Percentiles rank a stretch among this genome's conserved stretches.
Evolutionary conservation across 2,797 vertebrate genomes (phyloP).

Genomic region (Eutrigla gurnardus): DNA sequence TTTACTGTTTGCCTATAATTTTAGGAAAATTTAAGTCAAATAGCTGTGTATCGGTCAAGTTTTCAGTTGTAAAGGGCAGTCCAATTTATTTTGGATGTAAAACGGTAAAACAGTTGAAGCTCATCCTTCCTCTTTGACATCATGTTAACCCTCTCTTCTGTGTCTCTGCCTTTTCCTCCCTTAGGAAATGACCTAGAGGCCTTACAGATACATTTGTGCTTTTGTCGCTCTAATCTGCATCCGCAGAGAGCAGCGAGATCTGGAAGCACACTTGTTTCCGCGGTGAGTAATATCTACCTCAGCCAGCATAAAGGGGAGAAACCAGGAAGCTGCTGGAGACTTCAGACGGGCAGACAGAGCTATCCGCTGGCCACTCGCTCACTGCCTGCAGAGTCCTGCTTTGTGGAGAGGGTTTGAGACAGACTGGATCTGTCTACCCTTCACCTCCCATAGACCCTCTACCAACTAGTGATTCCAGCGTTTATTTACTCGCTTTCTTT

Average conservation of each 20-base stretch:
- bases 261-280: conserved; percentile 90
- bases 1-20: not conserved
- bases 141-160: conserved; percentile 65
- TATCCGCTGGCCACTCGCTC: conserved; percentile 74
- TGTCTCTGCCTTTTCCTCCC: conserved; percentile 73
- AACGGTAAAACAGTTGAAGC: conserved; percentile 50
- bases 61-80: conserved; percentile 5
- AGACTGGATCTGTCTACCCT: conserved; percentile 92
- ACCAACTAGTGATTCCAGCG: conserved; percentile 72
- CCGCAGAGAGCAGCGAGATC: conserved; percentile 81
- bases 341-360: conserved; percentile 66
- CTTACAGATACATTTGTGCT: conserved; percentile 92
- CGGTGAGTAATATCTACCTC: conserved; percentile 95
- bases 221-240: conserved; percentile 88
- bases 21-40: not conserved
- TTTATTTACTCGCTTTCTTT: conserved; percentile 48
- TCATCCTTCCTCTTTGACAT: conserved; percentile 69
- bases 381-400: conserved; percentile 65
- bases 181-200: conserved; percentile 99
- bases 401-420: conserved; percentile 85
- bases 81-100: conserved; percentile 23
- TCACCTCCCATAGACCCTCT: conserved; percentile 61
- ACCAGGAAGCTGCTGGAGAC: conserved; percentile 82
- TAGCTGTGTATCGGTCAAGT: not conserved
- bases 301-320: conserved; percentile 84